These are phyloP conservation scores for Myotis davidii DNA, from an alignment of 2,113 vertebrate genomes.

Conservation along the genomic window DNA sequence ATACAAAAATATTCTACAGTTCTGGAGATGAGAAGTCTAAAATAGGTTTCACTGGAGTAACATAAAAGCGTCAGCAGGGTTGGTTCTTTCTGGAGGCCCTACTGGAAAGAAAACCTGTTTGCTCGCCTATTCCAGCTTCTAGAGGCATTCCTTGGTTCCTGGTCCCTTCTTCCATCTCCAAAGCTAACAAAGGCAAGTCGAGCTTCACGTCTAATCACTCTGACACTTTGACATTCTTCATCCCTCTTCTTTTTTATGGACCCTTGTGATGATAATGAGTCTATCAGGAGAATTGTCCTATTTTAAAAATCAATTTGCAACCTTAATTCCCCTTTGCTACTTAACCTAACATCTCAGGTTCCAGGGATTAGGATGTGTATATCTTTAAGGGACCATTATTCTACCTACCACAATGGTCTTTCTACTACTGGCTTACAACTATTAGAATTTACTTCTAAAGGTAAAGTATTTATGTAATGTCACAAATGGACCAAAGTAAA, in stretches of 20 bases:
- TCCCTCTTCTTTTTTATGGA: conserved; percentile 9
- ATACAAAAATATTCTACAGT: neutral
- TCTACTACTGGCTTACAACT: conserved; percentile 45
- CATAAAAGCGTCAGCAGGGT: neutral
- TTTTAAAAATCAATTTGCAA: conserved; percentile 64
- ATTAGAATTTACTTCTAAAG: conserved; percentile 29
- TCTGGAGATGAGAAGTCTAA: conserved; percentile 36
- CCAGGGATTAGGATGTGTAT: conserved; percentile 39
- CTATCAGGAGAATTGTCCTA: neutral
- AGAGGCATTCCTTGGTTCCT: neutral
- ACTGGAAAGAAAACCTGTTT: neutral
- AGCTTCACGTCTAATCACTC: neutral
- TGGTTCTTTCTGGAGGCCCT: neutral
- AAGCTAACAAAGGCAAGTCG: neutral
- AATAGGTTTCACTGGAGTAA: neutral
- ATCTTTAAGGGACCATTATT: neutral
- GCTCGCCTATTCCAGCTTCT: neutral
- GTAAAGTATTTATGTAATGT: conserved; percentile 37
- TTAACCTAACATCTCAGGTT: conserved; percentile 13
- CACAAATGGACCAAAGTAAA: conserved; percentile 45
- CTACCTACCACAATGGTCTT: conserved; percentile 55
- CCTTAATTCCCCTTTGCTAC: conserved; percentile 44
- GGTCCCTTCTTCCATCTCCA: neutral
- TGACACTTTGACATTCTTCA: neutral
- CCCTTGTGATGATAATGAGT: neutral